A percentile compares a stretch with the other conserved stretches of the same genome.
These are phyloP conservation scores for Rhineura floridana DNA, from an alignment of 2,113 vertebrate genomes.

Conservation along the genomic window DNA sequence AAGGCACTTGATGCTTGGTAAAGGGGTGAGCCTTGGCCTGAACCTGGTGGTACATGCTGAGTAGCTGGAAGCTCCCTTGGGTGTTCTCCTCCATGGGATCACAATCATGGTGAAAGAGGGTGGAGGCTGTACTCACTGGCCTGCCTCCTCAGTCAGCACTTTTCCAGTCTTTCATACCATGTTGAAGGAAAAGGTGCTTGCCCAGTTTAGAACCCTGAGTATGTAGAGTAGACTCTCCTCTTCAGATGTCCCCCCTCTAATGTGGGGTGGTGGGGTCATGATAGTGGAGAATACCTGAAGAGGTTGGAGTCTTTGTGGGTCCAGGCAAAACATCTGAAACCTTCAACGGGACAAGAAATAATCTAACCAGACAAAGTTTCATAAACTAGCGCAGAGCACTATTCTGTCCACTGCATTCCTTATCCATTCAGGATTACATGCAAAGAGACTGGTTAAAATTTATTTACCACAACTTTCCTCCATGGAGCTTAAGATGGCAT, in stretches of 20 bases:
- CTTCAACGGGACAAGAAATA: neutral
- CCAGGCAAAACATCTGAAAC: neutral
- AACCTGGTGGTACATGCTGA: neutral
- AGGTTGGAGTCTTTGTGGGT: neutral
- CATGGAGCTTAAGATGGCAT: neutral
- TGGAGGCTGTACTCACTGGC: no score
- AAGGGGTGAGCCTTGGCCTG: neutral
- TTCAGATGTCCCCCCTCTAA: neutral
- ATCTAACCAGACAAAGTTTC: neutral
- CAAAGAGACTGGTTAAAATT: neutral
- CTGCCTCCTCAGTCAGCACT: neutral
- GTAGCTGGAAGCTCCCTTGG: neutral
- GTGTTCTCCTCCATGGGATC: neutral
- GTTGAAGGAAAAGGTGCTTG: neutral
- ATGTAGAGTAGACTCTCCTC: neutral
- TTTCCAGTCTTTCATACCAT: neutral
- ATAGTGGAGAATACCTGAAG: neutral
- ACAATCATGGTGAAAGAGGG: neutral
- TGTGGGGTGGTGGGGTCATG: neutral
- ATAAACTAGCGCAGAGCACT: neutral
- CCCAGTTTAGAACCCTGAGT: neutral
- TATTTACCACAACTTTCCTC: neutral
- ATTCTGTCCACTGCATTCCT: neutral
- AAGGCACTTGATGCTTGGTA: neutral
- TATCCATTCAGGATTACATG: neutral